These are phyloP conservation scores for Aptenodytes patagonicus DNA, from an alignment of 2,113 vertebrate species.

Conservation along the genomic window DNA sequence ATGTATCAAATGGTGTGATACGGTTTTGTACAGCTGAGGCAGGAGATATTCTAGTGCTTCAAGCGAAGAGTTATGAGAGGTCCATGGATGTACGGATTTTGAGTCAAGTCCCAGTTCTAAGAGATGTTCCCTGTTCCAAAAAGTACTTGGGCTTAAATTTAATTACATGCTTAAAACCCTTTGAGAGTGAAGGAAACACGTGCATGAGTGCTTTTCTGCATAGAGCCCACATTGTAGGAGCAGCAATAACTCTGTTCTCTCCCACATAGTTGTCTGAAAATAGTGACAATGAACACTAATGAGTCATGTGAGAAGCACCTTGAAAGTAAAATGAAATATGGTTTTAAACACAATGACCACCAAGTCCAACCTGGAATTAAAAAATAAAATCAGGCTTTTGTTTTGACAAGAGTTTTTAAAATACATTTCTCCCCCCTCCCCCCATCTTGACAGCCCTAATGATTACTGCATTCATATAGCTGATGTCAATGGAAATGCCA, in stretches of 20 bases:
- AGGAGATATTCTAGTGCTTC: not conserved
- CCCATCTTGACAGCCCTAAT: not conserved
- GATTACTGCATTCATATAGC: accelerated
- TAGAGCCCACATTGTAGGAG: not conserved
- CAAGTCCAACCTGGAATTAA: not conserved
- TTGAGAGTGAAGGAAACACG: not conserved
- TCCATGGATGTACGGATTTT: not conserved
- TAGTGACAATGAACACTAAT: not conserved
- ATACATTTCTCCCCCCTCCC: accelerated
- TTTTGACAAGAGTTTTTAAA: not conserved
- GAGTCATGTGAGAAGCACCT: not conserved
- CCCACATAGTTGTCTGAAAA: not conserved
- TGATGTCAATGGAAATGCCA: accelerated
- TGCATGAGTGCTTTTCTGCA: not conserved
- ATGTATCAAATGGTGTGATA: not conserved
- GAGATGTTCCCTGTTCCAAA: not conserved
- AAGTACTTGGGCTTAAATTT: not conserved
- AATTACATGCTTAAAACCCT: not conserved
- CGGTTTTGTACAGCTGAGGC: not conserved
- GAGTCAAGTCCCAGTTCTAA: not conserved
- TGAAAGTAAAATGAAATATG: not conserved
- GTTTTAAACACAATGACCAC: not conserved
- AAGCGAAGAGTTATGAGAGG: not conserved
- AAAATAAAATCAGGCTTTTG: not conserved
- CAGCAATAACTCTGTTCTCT: not conserved